Evolutionary conservation across 30 jellyfish, hydroid and myxozoan species (phyloP), one percentile per base, ranked within the genome.

Genomic region (Sanderia malayensis): DNA sequence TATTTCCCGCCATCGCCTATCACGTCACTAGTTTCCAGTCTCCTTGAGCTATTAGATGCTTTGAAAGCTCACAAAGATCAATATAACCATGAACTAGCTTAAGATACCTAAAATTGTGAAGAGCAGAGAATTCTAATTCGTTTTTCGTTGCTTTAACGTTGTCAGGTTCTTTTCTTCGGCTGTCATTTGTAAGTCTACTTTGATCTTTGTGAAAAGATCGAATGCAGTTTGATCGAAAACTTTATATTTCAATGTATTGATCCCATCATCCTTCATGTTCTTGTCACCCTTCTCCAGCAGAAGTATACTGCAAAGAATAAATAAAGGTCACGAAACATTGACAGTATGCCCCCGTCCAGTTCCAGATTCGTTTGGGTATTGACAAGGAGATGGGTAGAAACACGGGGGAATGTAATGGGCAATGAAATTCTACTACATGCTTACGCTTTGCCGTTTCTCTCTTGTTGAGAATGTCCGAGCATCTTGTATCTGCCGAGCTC

Each of bases 401-500:
- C 34, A 20, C 67, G 0, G 1, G 31, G 3, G n/a, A 13, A 15
- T 29, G 0, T n/a, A 75, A 33, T 3, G 46, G 30, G n/a, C n/a
- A n/a, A n/a, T n/a, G n/a, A n/a, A n/a, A n/a, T n/a, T n/a, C n/a
- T n/a, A n/a, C n/a, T n/a, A n/a, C n/a, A n/a, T 22, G 45, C 81
- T 53, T 25, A 58, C 81, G 86, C 86, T 62, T 17, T 37, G 1
- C 61, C 57, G 63, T 82, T 71, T 19, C 81, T 73, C 17, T 58
- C 70, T 10, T 49, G 61, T 0, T 72, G 57, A 9, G 20, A 31
- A 46, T 71, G 94, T 46, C 25, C 34, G 1, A 82, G 20, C 94
- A 82, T 82, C 0, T 86, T 70, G 44, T 82, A 82, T 57, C 94
- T 55, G 0, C 94, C 94, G 44, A 32, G 32, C 49, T 60, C 77